Conservation (phyloP, 2,888 invertebrate species). For the Heliconius erato region DNA sequence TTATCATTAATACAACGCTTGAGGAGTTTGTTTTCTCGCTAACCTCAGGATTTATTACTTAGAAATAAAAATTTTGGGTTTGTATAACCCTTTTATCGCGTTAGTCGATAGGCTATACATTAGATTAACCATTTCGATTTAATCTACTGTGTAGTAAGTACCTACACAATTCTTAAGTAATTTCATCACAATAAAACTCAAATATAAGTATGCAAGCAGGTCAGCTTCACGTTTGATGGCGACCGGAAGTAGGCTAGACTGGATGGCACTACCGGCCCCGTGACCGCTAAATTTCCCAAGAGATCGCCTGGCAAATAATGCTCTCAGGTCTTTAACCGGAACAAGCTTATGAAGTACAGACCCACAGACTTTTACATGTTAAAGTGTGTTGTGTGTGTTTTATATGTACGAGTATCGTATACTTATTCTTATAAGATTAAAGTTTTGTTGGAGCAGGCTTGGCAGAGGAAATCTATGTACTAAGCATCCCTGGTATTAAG, state of each 20-base stretch:
- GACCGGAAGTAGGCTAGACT: background rate
- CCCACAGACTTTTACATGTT: background rate
- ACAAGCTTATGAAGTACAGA: background rate
- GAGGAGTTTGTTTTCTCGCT: too few relatives aligned
- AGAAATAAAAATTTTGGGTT: too few relatives aligned
- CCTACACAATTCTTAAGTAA: too few relatives aligned
- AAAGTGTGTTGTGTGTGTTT: too few relatives aligned
- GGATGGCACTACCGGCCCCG: background rate
- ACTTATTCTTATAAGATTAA: constrained; percentile 16
- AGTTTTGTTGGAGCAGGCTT: background rate
- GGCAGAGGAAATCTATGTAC: too few relatives aligned
- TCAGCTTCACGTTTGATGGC: background rate
- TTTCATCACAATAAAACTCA: background rate
- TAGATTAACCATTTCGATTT: too few relatives aligned
- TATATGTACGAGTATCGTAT: too few relatives aligned
- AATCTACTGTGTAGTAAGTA: too few relatives aligned
- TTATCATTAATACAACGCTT: too few relatives aligned
- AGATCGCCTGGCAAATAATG: constrained; percentile 16
- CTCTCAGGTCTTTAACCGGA: constrained; percentile 6
- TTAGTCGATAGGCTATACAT: background rate
- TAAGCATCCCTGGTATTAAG: too few relatives aligned
- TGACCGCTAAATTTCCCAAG: constrained; percentile 29
- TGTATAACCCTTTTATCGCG: too few relatives aligned
- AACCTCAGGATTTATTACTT: too few relatives aligned
- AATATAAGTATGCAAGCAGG: background rate